phyloP scores from a whole-genome alignment of 2,888 invertebrate genomes.

The Coronaproctus castanopsis region DNA sequence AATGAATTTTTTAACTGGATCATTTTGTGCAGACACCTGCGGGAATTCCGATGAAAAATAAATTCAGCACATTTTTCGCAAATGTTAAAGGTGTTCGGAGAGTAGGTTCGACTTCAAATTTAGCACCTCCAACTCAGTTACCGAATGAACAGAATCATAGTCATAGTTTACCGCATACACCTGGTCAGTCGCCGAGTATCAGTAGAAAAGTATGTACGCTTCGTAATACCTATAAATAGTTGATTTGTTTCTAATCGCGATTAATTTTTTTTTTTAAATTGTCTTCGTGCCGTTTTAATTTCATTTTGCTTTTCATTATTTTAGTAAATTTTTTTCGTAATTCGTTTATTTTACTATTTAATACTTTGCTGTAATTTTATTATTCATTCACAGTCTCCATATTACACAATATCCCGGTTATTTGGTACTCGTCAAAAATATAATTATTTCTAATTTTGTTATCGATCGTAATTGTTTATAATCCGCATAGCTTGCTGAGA shows the following conservation, averaged over 20 bases:
- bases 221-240: neutral
- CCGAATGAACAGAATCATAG: slow-evolving; percentile 27
- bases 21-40: slow-evolving; percentile 15
- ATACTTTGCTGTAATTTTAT: too few species aligned
- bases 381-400: too few species aligned
- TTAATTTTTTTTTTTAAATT: neutral
- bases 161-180: slow-evolving; percentile 48
- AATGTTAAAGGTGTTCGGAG: slow-evolving; percentile 36
- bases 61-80: slow-evolving; percentile 28
- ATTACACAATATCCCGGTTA: too few species aligned
- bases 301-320: neutral
- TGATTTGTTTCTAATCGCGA: neutral
- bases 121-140: slow-evolving; percentile 37
- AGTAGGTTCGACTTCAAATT: slow-evolving; percentile 47
- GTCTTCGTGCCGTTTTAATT: neutral
- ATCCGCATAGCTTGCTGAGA: too few species aligned
- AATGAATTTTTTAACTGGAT: too few species aligned
- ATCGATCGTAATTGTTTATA: too few species aligned
- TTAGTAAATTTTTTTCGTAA: slow-evolving; percentile 7
- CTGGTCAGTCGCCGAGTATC: slow-evolving; percentile 42
- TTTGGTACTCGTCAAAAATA: too few species aligned
- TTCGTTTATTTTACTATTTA: too few species aligned
- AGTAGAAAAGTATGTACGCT: slow-evolving; percentile 29
- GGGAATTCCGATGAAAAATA: slow-evolving; percentile 16
- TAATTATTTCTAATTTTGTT: too few species aligned